Evolutionary conservation across 2,888 invertebrate genomes (phyloP).

Genomic region (Trichogramma dendrolimi): DNA sequence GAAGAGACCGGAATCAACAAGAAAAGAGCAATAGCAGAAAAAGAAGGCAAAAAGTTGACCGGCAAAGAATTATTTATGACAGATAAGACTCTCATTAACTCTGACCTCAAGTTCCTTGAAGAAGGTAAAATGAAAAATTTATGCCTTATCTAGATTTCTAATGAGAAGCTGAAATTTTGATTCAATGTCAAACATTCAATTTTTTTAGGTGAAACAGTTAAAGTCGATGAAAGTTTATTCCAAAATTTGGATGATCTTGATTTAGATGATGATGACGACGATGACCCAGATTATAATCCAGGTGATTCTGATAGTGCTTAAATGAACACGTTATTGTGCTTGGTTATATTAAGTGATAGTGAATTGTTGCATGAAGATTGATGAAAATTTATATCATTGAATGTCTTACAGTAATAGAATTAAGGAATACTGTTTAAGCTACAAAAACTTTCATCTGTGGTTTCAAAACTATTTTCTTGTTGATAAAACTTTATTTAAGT

Average conservation of each 20-base stretch:
- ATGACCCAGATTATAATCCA: conserved; percentile 61
- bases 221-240: conserved; percentile 90
- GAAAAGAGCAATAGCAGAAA: conserved; percentile 66
- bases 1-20: conserved; percentile 76
- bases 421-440: too few relatives aligned
- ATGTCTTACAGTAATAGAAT: too few relatives aligned
- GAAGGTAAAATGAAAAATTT: conserved; percentile 60
- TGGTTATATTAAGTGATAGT: too few relatives aligned
- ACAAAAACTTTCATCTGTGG: not conserved
- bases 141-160: conserved; percentile 2
- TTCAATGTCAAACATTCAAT: not conserved
- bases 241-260: conserved; percentile 84
- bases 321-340: conserved; percentile 19
- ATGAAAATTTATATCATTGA: too few relatives aligned
- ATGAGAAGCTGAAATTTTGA: not conserved
- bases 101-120: conserved; percentile 92
- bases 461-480: conserved; percentile 34
- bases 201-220: conserved; percentile 69
- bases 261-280: conserved; percentile 64
- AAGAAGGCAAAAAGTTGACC: conserved; percentile 78
- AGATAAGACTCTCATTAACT: conserved; percentile 90
- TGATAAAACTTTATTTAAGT: conserved; percentile 42
- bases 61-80: conserved; percentile 90
- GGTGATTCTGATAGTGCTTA: conserved; percentile 45
- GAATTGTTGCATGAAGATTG: too few relatives aligned